Evolutionary conservation across 2,888 invertebrate genomes (phyloP).

Genomic region (Agrotis puta): DNA sequence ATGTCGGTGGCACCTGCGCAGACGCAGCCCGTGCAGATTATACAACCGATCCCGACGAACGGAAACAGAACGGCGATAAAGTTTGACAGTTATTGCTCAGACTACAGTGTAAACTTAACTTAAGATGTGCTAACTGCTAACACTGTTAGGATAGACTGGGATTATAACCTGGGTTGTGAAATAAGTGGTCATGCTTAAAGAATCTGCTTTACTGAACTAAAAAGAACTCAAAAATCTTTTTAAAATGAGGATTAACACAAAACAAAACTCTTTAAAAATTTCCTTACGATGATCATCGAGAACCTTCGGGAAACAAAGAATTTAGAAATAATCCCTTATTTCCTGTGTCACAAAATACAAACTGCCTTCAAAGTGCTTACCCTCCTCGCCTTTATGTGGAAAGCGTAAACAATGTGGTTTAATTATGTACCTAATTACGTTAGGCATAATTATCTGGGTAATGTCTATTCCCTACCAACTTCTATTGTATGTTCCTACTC

Average conservation of each 20-base stretch:
- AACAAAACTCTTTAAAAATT: too few species aligned
- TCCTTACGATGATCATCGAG: too few species aligned
- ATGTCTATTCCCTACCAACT: too few species aligned
- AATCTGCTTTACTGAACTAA: not conserved
- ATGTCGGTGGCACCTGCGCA: slow-evolving; percentile 48
- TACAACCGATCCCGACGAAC: slow-evolving; percentile 47
- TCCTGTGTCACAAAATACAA: not conserved
- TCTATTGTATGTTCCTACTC: too few species aligned
- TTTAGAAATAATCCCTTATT: not conserved
- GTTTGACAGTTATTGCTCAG: slow-evolving; percentile 45
- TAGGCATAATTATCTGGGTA: too few species aligned
- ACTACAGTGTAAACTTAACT: slow-evolving; percentile 15
- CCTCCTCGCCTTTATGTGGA: too few species aligned
- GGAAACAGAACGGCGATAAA: slow-evolving; percentile 51
- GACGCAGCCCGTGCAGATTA: slow-evolving; percentile 37
- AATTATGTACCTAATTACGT: not conserved
- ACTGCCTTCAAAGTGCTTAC: not conserved
- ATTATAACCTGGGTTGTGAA: not conserved
- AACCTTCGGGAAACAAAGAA: not conserved
- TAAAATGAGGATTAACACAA: not conserved
- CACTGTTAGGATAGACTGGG: slow-evolving; percentile 8
- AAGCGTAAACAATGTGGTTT: not conserved
- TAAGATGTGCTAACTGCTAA: slow-evolving; percentile 35
- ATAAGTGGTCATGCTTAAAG: not conserved
- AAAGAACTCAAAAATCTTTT: not conserved